Evolutionary conservation across 2,888 invertebrate species (phyloP).

Genomic region (Ophion ellenae): DNA sequence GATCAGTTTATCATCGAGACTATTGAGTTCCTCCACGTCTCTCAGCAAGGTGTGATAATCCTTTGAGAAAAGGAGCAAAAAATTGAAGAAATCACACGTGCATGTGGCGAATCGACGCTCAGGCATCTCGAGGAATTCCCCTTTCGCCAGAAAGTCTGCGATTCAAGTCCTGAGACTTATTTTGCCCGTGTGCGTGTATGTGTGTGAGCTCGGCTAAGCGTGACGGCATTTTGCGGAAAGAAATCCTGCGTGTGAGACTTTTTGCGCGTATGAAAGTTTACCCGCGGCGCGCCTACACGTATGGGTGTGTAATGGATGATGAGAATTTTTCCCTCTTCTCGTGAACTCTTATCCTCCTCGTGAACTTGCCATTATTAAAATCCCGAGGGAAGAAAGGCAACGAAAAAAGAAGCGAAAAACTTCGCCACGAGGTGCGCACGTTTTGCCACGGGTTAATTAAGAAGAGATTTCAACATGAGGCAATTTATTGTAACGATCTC

Average conservation of each 20-base stretch:
- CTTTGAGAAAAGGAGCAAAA: background rate
- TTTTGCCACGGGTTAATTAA: slow-evolving; percentile 44
- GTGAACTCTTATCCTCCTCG: slow-evolving; percentile 9
- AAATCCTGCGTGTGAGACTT: slow-evolving; percentile 61
- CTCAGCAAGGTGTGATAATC: slow-evolving; percentile 51
- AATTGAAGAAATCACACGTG: slow-evolving; percentile 38
- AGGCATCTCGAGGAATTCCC: slow-evolving; percentile 54
- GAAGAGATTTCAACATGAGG: slow-evolving; percentile 42
- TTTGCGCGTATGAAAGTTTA: slow-evolving; percentile 58
- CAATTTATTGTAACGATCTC: slow-evolving; percentile 40
- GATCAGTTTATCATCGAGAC: slow-evolving; percentile 11
- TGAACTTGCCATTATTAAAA: slow-evolving; percentile 48
- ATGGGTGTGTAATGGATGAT: slow-evolving; percentile 17
- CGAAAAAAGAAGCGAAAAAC: slow-evolving; percentile 16
- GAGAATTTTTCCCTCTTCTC: slow-evolving; percentile 10
- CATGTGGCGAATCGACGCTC: slow-evolving; percentile 37
- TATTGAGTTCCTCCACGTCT: slow-evolving; percentile 24
- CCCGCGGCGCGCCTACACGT: slow-evolving; percentile 56
- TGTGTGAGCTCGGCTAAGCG: slow-evolving; percentile 58
- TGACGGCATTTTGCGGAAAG: slow-evolving; percentile 65
- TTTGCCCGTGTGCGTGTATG: background rate
- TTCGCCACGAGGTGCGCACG: slow-evolving; percentile 3
- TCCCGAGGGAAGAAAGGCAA: slow-evolving; percentile 43
- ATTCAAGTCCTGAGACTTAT: background rate
- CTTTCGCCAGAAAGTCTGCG: slow-evolving; percentile 42